These are phyloP conservation scores for Lutjanus campechanus DNA, from an alignment of 2,797 vertebrate species.

Conservation along the genomic window DNA sequence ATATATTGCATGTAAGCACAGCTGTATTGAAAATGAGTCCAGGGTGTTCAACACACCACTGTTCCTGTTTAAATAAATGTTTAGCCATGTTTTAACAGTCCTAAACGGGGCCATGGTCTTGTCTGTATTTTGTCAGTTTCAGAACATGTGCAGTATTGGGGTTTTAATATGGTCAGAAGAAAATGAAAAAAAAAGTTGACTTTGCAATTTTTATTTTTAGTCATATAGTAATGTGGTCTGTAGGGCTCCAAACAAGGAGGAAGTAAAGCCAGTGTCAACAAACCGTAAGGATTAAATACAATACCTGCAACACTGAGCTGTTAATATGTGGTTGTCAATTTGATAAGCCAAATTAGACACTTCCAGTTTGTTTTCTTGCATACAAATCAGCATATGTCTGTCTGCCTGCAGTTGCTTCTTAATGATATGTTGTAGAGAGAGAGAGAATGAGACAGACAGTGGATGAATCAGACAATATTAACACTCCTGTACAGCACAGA, in stretches of 20 bases:
- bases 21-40: too few relatives aligned
- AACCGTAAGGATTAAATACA: background rate
- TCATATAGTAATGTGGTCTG: background rate
- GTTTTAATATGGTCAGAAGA: constrained; percentile 11
- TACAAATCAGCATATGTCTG: background rate
- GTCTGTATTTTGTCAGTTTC: too few relatives aligned
- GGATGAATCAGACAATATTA: background rate
- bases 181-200: background rate
- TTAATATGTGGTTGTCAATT: background rate
- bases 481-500: background rate
- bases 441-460: background rate
- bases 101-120: too few relatives aligned
- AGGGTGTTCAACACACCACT: too few relatives aligned
- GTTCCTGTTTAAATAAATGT: too few relatives aligned
- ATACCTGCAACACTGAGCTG: background rate
- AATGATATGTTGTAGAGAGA: background rate
- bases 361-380: background rate
- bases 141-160: too few relatives aligned
- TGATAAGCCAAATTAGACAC: background rate
- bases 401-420: background rate
- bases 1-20: too few relatives aligned
- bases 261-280: background rate
- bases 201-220: background rate
- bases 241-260: background rate
- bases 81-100: too few relatives aligned